Percentiles rank a stretch among this genome's conserved stretches.
phyloP scores from a whole-genome alignment of 2,888 invertebrate genomes.

The Entomobrya multifasciata region DNA sequence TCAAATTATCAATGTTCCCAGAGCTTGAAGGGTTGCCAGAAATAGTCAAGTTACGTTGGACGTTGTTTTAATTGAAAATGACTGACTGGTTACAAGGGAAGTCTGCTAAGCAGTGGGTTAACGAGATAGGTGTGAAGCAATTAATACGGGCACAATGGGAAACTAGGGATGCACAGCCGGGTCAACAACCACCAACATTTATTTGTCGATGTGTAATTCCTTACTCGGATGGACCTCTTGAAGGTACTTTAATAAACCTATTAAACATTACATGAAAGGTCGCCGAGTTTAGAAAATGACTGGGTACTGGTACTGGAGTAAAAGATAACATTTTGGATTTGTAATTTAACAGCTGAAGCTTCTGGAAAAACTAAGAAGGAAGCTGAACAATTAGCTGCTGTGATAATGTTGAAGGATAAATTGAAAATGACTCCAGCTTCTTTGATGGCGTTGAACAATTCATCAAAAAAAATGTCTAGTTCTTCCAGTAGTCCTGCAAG shows the following conservation, averaged over 20 bases:
- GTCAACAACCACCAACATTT: conserved; percentile 47
- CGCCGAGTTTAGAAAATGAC: too few species aligned
- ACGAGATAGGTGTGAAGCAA: conserved; percentile 73
- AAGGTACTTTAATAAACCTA: conserved; percentile 17
- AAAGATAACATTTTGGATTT: too few species aligned
- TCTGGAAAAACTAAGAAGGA: conserved; percentile 67
- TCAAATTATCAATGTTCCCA: too few species aligned
- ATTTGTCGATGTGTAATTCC: conserved; percentile 26
- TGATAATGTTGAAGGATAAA: conserved; percentile 38
- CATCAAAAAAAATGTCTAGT: conserved; percentile 3
- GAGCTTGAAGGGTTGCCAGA: too few species aligned
- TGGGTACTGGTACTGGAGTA: too few species aligned
- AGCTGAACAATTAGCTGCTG: conserved; percentile 70
- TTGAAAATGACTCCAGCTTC: conserved; percentile 63
- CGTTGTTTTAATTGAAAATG: conserved; percentile 3
- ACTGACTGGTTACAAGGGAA: conserved; percentile 50
- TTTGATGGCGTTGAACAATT: conserved; percentile 40
- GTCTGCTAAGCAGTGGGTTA: conserved; percentile 70
- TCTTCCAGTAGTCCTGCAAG: too few species aligned
- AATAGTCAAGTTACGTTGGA: too few species aligned
- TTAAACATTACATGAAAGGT: too few species aligned
- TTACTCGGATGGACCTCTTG: conserved; percentile 12
- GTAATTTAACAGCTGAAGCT: conserved; percentile 7
- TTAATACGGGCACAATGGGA: conserved; percentile 44
- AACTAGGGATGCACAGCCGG: conserved; percentile 1